These are phyloP conservation scores for Camelus bactrianus DNA, from an alignment of 2,113 vertebrate species.

Conservation along the genomic window DNA sequence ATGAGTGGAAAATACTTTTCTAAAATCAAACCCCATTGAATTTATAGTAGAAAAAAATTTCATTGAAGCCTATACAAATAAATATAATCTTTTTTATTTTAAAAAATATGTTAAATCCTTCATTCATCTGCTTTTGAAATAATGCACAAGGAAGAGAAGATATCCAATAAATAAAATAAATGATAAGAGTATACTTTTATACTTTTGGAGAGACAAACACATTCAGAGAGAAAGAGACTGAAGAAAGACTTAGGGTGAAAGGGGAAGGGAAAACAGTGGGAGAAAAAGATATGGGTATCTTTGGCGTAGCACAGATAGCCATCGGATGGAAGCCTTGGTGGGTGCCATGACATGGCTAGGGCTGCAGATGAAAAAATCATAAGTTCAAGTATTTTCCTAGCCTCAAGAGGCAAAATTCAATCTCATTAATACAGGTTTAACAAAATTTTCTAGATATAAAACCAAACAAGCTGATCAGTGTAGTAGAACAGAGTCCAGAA, in stretches of 20 bases:
- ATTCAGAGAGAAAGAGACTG: neutral
- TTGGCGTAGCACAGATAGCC: neutral
- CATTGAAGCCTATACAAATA: neutral
- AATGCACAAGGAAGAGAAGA: neutral
- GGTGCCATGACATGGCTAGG: neutral
- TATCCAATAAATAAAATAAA: neutral
- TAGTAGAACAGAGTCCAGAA: neutral
- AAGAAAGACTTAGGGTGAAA: neutral
- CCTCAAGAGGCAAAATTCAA: neutral
- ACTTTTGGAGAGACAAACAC: neutral
- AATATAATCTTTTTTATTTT: neutral
- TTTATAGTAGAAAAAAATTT: conserved; percentile 1
- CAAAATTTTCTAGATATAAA: neutral
- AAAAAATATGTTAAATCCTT: neutral
- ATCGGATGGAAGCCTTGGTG: neutral
- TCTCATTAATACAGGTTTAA: neutral
- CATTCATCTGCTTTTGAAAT: conserved; percentile 21
- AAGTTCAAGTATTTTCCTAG: neutral
- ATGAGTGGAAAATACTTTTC: neutral
- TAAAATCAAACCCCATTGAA: neutral
- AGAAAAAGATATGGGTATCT: neutral
- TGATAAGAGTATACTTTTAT: neutral
- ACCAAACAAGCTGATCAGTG: neutral
- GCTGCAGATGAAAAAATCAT: neutral
- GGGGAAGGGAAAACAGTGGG: neutral